These are phyloP conservation scores for Drosophila melanogaster DNA, from an alignment of 1,140 invertebrate species.

Conservation along the genomic window DNA sequence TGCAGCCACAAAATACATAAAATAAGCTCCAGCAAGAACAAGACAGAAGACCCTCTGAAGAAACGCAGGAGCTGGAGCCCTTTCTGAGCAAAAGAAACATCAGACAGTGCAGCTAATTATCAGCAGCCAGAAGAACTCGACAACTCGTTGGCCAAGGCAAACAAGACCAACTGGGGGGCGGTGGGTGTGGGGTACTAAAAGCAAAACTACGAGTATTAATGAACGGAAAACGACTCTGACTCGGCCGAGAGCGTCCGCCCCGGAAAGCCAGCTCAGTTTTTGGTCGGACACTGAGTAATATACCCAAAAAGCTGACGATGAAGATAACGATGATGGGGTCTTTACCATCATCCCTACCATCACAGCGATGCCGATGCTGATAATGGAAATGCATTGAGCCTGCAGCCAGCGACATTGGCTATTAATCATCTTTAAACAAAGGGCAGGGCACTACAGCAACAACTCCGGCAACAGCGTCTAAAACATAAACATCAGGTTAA, in stretches of 20 bases:
- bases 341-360: not conserved
- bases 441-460: conserved; percentile 59
- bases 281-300: conserved; percentile 68
- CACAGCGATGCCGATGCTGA: conserved; percentile 49
- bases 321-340: conserved; percentile 28
- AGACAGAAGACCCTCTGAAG: conserved; percentile 2
- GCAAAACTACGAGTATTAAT: conserved; percentile 79
- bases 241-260: conserved; percentile 13
- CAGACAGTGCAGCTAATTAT: conserved; percentile 80
- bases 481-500: conserved; percentile 82
- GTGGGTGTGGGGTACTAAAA: conserved; percentile 34
- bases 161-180: conserved; percentile 33
- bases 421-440: conserved; percentile 83
- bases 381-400: conserved; percentile 75
- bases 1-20: conserved; percentile 81
- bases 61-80: conserved; percentile 18
- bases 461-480: conserved; percentile 56
- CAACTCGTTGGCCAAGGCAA: conserved; percentile 65
- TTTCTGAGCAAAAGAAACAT: conserved; percentile 51
- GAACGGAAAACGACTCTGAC: conserved; percentile 81
- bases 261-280: conserved; percentile 40
- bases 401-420: conserved; percentile 77
- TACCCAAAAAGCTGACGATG: conserved; percentile 63
- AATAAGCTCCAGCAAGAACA: conserved; percentile 64
- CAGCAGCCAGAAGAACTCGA: conserved; percentile 66